Evolutionary conservation across 2,888 invertebrate genomes (phyloP), one percentile per base, ranked within the genome.

Genomic region (Drosophila demipolita): DNA sequence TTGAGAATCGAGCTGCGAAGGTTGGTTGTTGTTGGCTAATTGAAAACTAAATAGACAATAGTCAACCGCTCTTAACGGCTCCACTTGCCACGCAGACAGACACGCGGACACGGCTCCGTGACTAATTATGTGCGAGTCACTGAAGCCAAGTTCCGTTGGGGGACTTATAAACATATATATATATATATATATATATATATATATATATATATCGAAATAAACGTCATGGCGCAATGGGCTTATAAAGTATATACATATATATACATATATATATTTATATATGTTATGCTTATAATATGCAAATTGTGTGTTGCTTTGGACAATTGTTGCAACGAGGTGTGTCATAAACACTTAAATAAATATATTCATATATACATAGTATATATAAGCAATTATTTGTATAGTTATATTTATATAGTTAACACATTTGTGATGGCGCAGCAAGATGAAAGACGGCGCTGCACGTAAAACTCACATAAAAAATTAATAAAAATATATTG

Each of bases 111-210:
- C 72, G 63, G 73, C 66, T 76, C 57, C 73, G 60, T 79, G 73
- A 79, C 75, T 72, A 72, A 78, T 82, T 79, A 76, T 82, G 79
- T 61, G 69, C 77, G 76, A 82, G 62, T 72, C 78, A 78, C 78
- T 73, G 80, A 83, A 80, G 82, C 82, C 70, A 64, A 82, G 75
- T 72, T 82, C 83, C 82, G 78, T 78, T 80, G 70, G 52, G 67
- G 75, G 57, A 59, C n/a, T 49, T 52, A 61, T 29, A 65, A 38
- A 38, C 23, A 59, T 48, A 45, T 45, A 48, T 57, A 49, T 54
- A 20, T 29, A 42, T 36, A 40, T 42, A 40, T 49, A 40, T 57
- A n/a, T 23, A 23, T 23, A 23, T 23, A 53, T 23, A 58, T 73
- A 76, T 70, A 53, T 59, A 45, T 49, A 53, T 23, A 58, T 73